phyloP scores from a whole-genome alignment of 2,888 invertebrate species.

The Tineola bisselliella region DNA sequence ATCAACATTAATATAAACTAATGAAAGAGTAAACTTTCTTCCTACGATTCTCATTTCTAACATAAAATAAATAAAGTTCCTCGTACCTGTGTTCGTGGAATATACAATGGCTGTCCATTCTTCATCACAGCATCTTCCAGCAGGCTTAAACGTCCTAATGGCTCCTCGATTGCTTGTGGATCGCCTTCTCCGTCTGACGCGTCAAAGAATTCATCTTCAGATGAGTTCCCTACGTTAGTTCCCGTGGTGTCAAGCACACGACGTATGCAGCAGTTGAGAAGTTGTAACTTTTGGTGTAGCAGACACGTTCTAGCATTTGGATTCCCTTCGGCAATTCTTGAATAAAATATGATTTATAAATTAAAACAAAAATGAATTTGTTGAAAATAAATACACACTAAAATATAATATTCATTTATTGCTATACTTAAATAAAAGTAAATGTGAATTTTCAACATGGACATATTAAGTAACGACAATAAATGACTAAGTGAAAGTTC shows the following conservation, averaged over 20 bases:
- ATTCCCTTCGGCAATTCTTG: conserved; percentile 79
- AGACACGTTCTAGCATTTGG: conserved; percentile 91
- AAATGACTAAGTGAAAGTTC: neutral
- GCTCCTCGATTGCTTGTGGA: conserved; percentile 49
- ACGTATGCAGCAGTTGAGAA: conserved; percentile 82
- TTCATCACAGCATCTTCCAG: conserved; percentile 47
- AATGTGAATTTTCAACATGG: neutral
- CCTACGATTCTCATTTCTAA: neutral
- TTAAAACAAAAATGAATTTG: neutral
- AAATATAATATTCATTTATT: neutral
- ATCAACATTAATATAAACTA: neutral
- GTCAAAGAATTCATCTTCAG: conserved; percentile 83
- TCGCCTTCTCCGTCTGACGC: conserved; percentile 70
- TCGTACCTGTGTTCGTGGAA: conserved; percentile 55
- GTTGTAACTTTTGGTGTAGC: conserved; percentile 94
- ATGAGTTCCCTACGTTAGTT: conserved; percentile 35
- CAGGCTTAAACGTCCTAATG: conserved; percentile 43
- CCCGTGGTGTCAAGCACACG: conserved; percentile 60
- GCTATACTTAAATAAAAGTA: neutral
- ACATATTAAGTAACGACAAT: neutral
- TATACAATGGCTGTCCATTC: conserved; percentile 49
- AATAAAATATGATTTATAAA: conserved; percentile 27
- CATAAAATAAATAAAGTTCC: neutral
- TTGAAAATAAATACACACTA: too few species aligned
- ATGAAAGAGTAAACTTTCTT: neutral